Conservation (phyloP, 2,888 invertebrate genomes). For the Didymodactylos carnosus region DNA sequence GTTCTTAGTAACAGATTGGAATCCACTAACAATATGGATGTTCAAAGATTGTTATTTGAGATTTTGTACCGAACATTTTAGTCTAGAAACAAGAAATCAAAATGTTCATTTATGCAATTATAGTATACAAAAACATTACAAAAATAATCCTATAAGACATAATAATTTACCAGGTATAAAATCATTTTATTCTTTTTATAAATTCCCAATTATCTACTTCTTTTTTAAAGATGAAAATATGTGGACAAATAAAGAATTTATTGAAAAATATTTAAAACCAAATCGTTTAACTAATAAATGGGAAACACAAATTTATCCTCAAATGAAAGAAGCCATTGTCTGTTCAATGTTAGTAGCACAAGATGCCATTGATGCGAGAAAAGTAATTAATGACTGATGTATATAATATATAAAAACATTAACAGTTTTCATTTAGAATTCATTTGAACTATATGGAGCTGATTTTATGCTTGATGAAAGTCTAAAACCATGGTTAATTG, state of each 20-base stretch:
- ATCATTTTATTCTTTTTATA: not conserved
- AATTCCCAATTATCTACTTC: too few species aligned
- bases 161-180: conserved; percentile 40
- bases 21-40: conserved; percentile 74
- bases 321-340: conserved; percentile 60
- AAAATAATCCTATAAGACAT: conserved; percentile 38
- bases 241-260: conserved; percentile 59
- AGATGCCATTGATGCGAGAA: conserved; percentile 34
- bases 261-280: conserved; percentile 27
- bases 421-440: conserved; percentile 36
- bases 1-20: conserved; percentile 68
- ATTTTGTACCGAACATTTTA: conserved; percentile 57
- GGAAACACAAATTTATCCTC: conserved; percentile 56
- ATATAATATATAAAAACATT: not conserved
- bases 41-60: conserved; percentile 76
- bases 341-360: conserved; percentile 58
- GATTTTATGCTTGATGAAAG: conserved; percentile 66
- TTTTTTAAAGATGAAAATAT: conserved; percentile 45
- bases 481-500: conserved; percentile 62
- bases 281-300: conserved; percentile 49
- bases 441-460: conserved; percentile 73
- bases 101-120: conserved; percentile 67
- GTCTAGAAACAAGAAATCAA: conserved; percentile 41
- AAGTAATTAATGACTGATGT: conserved; percentile 16
- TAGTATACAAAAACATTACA: conserved; percentile 69